Percentiles rank a stretch among this genome's conserved stretches.
These are phyloP conservation scores for Theodoxus fluviatilis DNA, from an alignment of 2,888 invertebrate species.

Conservation along the genomic window DNA sequence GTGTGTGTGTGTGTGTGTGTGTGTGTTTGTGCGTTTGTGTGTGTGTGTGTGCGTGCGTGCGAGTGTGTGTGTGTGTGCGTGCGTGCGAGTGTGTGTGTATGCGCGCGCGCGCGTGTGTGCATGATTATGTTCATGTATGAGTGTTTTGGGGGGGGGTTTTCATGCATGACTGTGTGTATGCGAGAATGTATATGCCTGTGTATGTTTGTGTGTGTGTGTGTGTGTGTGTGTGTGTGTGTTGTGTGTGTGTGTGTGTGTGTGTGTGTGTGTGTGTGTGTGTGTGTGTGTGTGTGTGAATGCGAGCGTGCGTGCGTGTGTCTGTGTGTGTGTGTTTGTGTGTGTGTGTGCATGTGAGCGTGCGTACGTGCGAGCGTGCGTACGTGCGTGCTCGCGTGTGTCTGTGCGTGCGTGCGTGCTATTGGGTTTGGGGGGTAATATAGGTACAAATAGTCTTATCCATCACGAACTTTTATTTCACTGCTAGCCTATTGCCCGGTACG, in stretches of 20 bases:
- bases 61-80: too few relatives aligned
- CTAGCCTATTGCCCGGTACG: too few relatives aligned
- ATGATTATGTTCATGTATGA: too few relatives aligned
- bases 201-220: constrained; percentile 6
- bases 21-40: too few relatives aligned
- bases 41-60: too few relatives aligned
- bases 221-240: constrained; percentile 12
- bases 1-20: too few relatives aligned
- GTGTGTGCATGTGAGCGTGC: constrained; percentile 21
- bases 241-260: constrained; percentile 10
- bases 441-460: too few relatives aligned
- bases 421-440: too few relatives aligned
- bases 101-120: too few relatives aligned
- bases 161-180: neutral
- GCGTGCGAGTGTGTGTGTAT: too few relatives aligned
- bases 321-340: constrained; percentile 10
- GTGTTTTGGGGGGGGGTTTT: too few relatives aligned
- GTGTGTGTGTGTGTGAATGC: neutral
- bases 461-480: too few relatives aligned
- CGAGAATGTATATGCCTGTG: constrained; percentile 8
- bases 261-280: constrained; percentile 41
- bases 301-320: constrained; percentile 18
- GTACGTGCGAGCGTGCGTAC: constrained; percentile 20
- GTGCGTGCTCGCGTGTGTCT: constrained; percentile 16
- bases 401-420: constrained; percentile 12